Conservation (phyloP, 2,888 invertebrate genomes). For the Diarsia dahlii region DNA sequence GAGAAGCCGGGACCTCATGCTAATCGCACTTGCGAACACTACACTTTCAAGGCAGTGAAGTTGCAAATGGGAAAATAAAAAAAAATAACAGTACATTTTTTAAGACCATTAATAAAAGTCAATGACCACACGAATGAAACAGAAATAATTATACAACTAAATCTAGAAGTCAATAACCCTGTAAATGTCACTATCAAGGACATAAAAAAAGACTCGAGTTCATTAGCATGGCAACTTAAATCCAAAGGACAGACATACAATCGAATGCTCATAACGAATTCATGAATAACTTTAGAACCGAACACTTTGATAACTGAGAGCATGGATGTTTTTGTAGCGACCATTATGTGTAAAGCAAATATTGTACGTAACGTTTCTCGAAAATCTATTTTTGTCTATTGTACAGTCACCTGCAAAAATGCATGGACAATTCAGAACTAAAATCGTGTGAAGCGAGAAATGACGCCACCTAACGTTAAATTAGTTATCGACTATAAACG, state of each 20-base stretch:
- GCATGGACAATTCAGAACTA: too few relatives aligned
- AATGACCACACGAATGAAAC: neutral
- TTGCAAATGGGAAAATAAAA: too few relatives aligned
- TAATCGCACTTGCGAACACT: too few relatives aligned
- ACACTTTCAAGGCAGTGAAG: too few relatives aligned
- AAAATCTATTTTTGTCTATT: constrained; percentile 20
- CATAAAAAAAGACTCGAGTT: neutral
- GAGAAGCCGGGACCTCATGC: too few relatives aligned
- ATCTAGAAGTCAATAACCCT: constrained; percentile 18
- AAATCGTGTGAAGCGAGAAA: too few relatives aligned
- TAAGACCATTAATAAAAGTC: neutral
- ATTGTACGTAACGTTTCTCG: constrained; percentile 2
- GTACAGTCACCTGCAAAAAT: too few relatives aligned
- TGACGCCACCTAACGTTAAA: too few relatives aligned
- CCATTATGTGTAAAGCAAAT: neutral
- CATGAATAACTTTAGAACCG: constrained; percentile 42
- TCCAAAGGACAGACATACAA: constrained; percentile 23
- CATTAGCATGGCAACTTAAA: constrained; percentile 32
- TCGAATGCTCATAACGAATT: constrained; percentile 28
- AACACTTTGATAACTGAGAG: neutral
- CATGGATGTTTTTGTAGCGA: constrained; percentile 14
- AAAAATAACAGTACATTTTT: too few relatives aligned
- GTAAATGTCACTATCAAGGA: constrained; percentile 17
- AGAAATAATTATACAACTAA: neutral
- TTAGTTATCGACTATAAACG: too few relatives aligned